phyloP scores from a whole-genome alignment of 2,797 vertebrate genomes.

The Rhinatrema bivittatum region DNA sequence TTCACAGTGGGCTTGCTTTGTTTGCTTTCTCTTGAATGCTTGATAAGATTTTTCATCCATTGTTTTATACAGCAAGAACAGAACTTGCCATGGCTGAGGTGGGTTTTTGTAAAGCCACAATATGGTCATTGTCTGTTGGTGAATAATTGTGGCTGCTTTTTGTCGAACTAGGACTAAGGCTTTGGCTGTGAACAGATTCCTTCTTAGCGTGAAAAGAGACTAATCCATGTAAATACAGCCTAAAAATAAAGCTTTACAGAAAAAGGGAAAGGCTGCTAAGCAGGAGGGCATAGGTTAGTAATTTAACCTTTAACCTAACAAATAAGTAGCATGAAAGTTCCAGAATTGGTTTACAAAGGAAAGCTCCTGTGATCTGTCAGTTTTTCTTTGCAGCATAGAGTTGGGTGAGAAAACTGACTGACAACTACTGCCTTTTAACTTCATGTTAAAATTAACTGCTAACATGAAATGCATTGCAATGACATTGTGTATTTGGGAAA shows the following conservation, averaged over 20 bases:
- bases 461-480: too few relatives aligned
- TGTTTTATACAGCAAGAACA: conserved; percentile 91
- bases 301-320: conserved; percentile 99
- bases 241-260: conserved; percentile 89
- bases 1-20: conserved; percentile 92
- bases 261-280: conserved; percentile 75
- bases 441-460: conserved; percentile 55
- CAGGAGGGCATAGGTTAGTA: conserved; percentile 88
- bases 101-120: conserved; percentile 81
- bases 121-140: conserved; percentile 97
- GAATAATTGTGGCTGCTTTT: conserved; percentile 99
- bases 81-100: conserved; percentile 87
- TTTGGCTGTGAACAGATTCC: conserved; percentile 96
- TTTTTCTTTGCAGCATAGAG: conserved; percentile 78
- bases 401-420: conserved; percentile 77
- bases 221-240: conserved; percentile 99
- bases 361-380: conserved; percentile 88
- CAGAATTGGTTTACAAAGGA: conserved; percentile 98
- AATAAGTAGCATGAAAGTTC: conserved; percentile 99
- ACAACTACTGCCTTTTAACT: conserved; percentile 77
- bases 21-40: conserved; percentile 97
- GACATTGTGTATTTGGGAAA: too few relatives aligned
- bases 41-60: conserved; percentile 87
- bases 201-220: conserved; percentile 96
- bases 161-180: conserved; percentile 90